These are phyloP conservation scores for Nomada ferruginata DNA, from an alignment of 2,888 invertebrate genomes.

Conservation along the genomic window DNA sequence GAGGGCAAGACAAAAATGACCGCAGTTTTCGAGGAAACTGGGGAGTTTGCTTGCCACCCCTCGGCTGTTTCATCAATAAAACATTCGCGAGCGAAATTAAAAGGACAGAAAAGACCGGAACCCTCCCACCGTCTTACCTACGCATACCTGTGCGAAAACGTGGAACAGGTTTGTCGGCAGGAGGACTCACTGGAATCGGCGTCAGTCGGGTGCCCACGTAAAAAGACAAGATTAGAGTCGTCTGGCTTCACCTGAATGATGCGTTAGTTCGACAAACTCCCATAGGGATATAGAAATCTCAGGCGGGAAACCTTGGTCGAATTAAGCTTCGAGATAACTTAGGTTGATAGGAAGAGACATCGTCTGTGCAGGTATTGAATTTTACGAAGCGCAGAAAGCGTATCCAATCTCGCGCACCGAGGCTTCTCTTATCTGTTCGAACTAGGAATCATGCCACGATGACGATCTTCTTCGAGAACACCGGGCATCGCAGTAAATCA, in stretches of 20 bases:
- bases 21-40: neutral
- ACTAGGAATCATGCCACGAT: slow-evolving; percentile 1
- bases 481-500: neutral
- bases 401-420: slow-evolving; percentile 13
- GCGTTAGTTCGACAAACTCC: neutral
- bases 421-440: neutral
- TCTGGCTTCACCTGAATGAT: neutral
- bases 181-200: slow-evolving; percentile 26
- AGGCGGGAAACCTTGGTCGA: slow-evolving; percentile 14
- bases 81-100: slow-evolving; percentile 23
- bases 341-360: slow-evolving; percentile 6
- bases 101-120: slow-evolving; percentile 21
- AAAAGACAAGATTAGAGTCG: slow-evolving; percentile 2
- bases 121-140: slow-evolving; percentile 23
- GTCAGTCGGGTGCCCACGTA: slow-evolving; percentile 30
- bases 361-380: neutral
- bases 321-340: slow-evolving; percentile 26
- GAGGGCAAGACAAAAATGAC: slow-evolving; percentile 6
- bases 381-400: slow-evolving; percentile 44
- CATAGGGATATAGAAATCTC: neutral
- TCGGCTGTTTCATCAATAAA: slow-evolving; percentile 14
- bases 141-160: slow-evolving; percentile 47
- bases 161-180: slow-evolving; percentile 45
- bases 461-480: slow-evolving; percentile 4
- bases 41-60: slow-evolving; percentile 19